These are phyloP conservation scores for Cataglyphis livida DNA, from an alignment of 2,888 invertebrate species.

Conservation along the genomic window DNA sequence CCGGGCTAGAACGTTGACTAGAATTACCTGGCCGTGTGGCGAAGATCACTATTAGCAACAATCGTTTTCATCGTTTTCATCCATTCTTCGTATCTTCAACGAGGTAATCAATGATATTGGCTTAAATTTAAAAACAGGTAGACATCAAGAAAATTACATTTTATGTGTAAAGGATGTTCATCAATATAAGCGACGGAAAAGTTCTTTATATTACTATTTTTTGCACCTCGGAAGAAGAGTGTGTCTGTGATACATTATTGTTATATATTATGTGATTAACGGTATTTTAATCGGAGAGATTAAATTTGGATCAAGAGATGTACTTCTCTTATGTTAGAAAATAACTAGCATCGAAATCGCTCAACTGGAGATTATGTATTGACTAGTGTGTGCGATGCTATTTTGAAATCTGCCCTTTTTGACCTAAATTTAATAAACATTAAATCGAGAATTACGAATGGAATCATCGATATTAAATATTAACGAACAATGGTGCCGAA, in stretches of 20 bases:
- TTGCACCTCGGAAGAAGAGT: not conserved
- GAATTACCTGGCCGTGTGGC: not conserved
- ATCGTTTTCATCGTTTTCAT: not conserved
- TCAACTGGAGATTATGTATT: constrained; percentile 13
- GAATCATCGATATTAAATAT: not conserved
- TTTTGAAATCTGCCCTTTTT: constrained; percentile 45
- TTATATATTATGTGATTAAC: constrained; percentile 7
- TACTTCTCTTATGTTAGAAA: not conserved
- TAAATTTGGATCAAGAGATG: constrained; percentile 9
- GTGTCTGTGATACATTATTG: not conserved
- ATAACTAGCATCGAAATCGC: constrained; percentile 12
- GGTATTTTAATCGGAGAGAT: not conserved
- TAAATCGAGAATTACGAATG: not conserved
- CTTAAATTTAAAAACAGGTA: not conserved
- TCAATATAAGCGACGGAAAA: not conserved
- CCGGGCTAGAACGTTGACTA: not conserved
- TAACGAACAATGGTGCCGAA: not conserved
- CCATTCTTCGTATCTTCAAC: not conserved
- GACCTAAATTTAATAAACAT: constrained; percentile 59
- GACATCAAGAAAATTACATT: not conserved
- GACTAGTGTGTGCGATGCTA: constrained; percentile 21
- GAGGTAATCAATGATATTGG: constrained; percentile 9
- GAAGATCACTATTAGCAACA: not conserved
- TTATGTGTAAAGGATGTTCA: not conserved
- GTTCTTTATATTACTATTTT: not conserved